Evolutionary conservation across 2,888 invertebrate species (phyloP), one percentile per base, ranked within the genome.

Genomic region (Corythucha ciliata): DNA sequence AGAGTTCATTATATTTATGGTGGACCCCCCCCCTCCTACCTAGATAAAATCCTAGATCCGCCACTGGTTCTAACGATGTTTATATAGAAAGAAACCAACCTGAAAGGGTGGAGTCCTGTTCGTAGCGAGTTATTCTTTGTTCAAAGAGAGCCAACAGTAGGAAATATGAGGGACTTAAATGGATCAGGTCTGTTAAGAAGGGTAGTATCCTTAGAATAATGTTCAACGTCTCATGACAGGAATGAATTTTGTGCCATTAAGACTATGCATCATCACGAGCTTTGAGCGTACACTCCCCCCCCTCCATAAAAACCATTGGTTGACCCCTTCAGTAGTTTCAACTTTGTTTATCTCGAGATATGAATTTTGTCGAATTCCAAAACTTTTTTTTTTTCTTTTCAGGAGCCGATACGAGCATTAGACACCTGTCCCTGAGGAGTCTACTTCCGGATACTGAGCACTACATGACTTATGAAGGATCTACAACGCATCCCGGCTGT

Each of bases 381-480:
- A 29, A 29, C 29, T 10, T 29, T 12, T 29, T 12, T 29, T 29
- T 29, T 47, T 34, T 12, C 20, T 16, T 7, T 21, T 21, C 72
- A 92, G 92, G 90, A 61, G 81, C 83, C 63, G 81, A 81, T 49
- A 85, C 81, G 56, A 80, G 81, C 51, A 83, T 94, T 66, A 80
- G 83, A 64, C 85, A 89, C 66, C 74, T 94, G 63, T 89, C 90
- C 24, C 74, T 94, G 61, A 80, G 83, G 63, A 83, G 83, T 50
- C 73, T 96, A 50, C 76, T 97, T 63, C 96, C 97, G 57, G 83
- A 83, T 66, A 96, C 92, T 37, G 81, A 84, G 63, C 85, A 89
- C 68, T 98, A 92, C 72, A 87, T 98, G 74, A 97, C 97, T 25
- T 98, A 96, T 70, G 94, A 96, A 68, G 96, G 96, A 21, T 94